These are phyloP conservation scores for Microcebus murinus DNA, from an alignment of 2,113 vertebrate species.

Conservation along the genomic window DNA sequence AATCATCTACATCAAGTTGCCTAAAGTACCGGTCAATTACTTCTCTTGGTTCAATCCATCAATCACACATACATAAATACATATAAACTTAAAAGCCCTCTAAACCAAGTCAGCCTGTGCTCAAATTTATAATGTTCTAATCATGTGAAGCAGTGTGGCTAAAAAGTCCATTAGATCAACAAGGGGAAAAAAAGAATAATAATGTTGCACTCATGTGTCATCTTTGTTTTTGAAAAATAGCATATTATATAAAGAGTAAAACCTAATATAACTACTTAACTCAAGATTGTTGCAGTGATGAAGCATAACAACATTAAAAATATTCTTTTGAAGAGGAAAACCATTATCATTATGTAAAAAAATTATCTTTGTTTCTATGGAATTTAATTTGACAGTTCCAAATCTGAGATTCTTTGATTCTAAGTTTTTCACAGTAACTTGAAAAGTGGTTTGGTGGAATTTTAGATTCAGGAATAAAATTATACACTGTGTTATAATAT, in stretches of 20 bases:
- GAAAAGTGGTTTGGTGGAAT: background rate
- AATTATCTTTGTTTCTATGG: background rate
- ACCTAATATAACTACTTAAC: background rate
- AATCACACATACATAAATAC: background rate
- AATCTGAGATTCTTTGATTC: background rate
- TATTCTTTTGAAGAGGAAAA: background rate
- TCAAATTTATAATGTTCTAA: background rate
- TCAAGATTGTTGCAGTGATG: background rate
- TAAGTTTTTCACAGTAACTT: slow-evolving; percentile 3
- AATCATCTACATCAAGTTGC: background rate
- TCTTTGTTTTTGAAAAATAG: background rate
- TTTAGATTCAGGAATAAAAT: slow-evolving; percentile 18
- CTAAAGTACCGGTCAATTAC: background rate
- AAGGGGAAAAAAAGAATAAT: background rate
- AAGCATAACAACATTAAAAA: background rate
- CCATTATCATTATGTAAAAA: background rate
- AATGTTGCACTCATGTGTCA: background rate
- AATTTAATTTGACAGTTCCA: background rate
- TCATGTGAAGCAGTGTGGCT: background rate
- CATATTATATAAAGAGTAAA: slow-evolving; percentile 13
- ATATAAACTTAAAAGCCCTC: background rate
- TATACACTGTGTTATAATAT: background rate
- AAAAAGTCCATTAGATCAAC: background rate
- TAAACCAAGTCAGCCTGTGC: background rate
- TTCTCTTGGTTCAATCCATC: background rate